Evolutionary conservation across 1,140 invertebrate species (phyloP), one percentile per base, ranked within the genome.

Genomic region (Leptonema lineaticorne): DNA sequence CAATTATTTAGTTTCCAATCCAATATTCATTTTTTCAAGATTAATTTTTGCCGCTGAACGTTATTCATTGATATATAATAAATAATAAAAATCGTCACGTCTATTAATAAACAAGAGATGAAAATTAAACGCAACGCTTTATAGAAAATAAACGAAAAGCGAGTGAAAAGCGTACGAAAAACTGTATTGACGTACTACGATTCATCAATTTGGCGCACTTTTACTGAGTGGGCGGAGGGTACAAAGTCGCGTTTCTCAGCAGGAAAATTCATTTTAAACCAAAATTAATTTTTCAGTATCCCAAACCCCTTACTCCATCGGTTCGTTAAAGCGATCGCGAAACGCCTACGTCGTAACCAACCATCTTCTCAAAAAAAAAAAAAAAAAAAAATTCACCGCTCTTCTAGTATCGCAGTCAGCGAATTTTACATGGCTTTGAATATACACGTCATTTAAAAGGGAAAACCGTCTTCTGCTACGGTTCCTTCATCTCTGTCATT

Each of bases 371-470:
- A n/a, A n/a, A n/a, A n/a, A n/a, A n/a, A n/a, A n/a, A n/a, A n/a
- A n/a, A n/a, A n/a, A n/a, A n/a, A n/a, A n/a, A n/a, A n/a, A n/a
- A n/a, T n/a, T n/a, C n/a, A n/a, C n/a, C n/a, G n/a, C n/a, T n/a
- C n/a, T n/a, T n/a, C n/a, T n/a, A 16, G 37, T 41, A 41, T 41
- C 37, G 37, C 16, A 9, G 37, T 41, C 37, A 41, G 37, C 37
- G 37, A 41, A 41, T 41, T 41, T 41, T 41, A 41, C 37, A 41
- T 41, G 37, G 37, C 37, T 41, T n/a, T 41, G 37, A 41, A 41
- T 41, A n/a, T n/a, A 41, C 37, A 41, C 37, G 37, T 41, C 37
- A 41, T 41, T 41, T 41, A 41, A 41, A 16, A 9, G 11, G 37
- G 37, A 3, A 41, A 9, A 41, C 37, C 37, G 16, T 16, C 37